These are phyloP conservation scores for Galeopterus variegatus DNA, from an alignment of 2,113 vertebrate genomes.

Conservation along the genomic window DNA sequence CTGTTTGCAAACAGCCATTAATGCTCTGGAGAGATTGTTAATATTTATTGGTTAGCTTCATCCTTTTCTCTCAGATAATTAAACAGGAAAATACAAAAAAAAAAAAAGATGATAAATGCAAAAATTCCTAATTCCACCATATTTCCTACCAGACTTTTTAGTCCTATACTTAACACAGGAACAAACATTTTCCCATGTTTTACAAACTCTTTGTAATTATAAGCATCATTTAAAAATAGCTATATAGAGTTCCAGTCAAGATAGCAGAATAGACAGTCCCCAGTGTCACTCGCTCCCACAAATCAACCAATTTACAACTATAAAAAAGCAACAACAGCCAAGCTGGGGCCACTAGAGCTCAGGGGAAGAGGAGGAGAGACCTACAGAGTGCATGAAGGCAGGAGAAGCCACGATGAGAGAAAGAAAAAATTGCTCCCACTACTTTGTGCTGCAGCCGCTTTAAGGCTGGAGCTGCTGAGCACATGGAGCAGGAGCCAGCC, in stretches of 20 bases:
- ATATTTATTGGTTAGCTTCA: not conserved
- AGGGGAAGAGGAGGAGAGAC: too few relatives aligned
- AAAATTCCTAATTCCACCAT: not conserved
- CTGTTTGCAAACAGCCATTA: not conserved
- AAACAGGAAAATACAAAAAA: not conserved
- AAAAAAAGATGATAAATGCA: not conserved
- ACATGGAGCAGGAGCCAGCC: too few relatives aligned
- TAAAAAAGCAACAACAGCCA: too few relatives aligned
- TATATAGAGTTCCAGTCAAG: not conserved
- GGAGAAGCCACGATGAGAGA: too few relatives aligned
- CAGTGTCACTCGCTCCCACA: too few relatives aligned
- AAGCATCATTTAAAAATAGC: conserved; percentile 43
- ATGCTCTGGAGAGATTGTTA: not conserved
- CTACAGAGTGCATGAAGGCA: too few relatives aligned
- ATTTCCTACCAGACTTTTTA: conserved; percentile 15
- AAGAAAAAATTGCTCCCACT: too few relatives aligned
- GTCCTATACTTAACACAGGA: not conserved
- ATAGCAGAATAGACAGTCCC: too few relatives aligned
- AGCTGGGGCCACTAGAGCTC: too few relatives aligned
- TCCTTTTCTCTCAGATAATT: conserved; percentile 13
- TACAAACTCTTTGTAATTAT: conserved; percentile 24
- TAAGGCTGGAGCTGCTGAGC: too few relatives aligned
- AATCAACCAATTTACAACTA: too few relatives aligned
- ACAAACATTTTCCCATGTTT: not conserved
- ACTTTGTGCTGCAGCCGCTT: too few relatives aligned